Base-by-base conservation (phyloP, 53 echinoderm and acorn worm genomes). In the Holothuria scabra region DNA sequence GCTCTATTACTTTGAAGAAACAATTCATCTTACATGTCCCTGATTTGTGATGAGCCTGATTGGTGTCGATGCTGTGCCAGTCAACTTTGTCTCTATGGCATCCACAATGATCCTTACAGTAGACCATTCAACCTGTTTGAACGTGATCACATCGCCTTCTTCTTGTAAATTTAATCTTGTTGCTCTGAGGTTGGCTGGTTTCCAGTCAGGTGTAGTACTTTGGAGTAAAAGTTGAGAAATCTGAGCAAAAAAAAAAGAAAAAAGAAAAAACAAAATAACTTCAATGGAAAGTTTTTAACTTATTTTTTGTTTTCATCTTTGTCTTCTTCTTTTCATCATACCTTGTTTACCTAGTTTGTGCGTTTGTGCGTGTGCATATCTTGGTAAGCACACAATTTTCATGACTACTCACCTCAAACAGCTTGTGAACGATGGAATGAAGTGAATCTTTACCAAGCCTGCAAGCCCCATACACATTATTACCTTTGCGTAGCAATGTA, bases 61-160 rank as follows among this genome's bases (percentile, higher is more conserved):
- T 52, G 97, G 93, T 19, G 97, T 96, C 69, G 91, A 94, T 58
- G 91, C 85, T 38, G 88, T 70, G 23, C 90, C 92, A 49, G 67
- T 71, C 25, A 88, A 84, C 66, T 78, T 85, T 32, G 72, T 84
- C 67, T 97, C 90, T 60, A 94, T 92, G 5, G 97, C 97, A 90
- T 97, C 97, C 33, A 97, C 70, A 25, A 90, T 90, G 58, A 97
- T 86, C 31, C 97, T 87, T 12, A 97, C 85, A 0, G 97, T 94
- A 71, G 93, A 94, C 97, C 97, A 97, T 87, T 97, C 97, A 84
- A 93, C 92, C 87, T 92, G 92, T 61, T 97, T 97, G 86, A 97
- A 97, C 78, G 94, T 94, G 67, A 97, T 88, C 13, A 94, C 90
- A 79, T 97, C 92, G 3, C 94, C 97, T 14, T 92, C 79, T 30